Base-by-base conservation (phyloP, 2,797 vertebrate species). In the Lepidocolaptes lacrymiger region DNA sequence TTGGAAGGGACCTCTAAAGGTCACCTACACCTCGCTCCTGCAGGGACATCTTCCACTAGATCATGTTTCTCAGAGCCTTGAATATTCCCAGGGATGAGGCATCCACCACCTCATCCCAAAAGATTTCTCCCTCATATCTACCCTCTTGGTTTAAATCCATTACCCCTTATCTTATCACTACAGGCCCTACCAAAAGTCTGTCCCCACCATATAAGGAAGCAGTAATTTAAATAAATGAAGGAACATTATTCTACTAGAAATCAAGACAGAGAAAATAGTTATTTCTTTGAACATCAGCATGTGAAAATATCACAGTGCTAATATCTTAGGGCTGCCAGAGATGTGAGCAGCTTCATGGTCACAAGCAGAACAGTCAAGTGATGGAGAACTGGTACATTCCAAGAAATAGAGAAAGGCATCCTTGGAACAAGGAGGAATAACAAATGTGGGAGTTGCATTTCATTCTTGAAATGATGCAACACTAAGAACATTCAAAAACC, bases 141-240 rank as follows among this genome's bases (percentile, higher is more conserved):
- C 12, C 6, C 16, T 44, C 34, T 43, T 3, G 4, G 16, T 28
- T 69, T 49, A 49, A 82, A 85, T 9, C 51, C 67, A 63, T 27
- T 2, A 28, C 1, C 12, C 34, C 22, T 23, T 2, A 7, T 41
- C 34, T 36, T 6, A 1, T 4, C 7, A 2, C 46, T 22, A 48
- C 39, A 59, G 28, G 10, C 18, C 36, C 69, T 22, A 4, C 30
- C 36, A 61, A 61, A 39, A 55, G 20, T 36, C 73, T 34, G 30
- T 13, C 39, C 61, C 36, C 6, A 46, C 6, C 0, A 49, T 23
- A 4, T 3, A 32, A 52, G 41, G 46, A 34, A 93, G 46, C 23
- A 75, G 16, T 7, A 75, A 89, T 15, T 19, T 39, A 30, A 46
- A 72, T 13, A 34, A 12, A 18, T 3, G 36, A 26, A 68, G 37